Evolutionary conservation across 2,888 invertebrate genomes (phyloP).

Genomic region (Drosophila colorata): DNA sequence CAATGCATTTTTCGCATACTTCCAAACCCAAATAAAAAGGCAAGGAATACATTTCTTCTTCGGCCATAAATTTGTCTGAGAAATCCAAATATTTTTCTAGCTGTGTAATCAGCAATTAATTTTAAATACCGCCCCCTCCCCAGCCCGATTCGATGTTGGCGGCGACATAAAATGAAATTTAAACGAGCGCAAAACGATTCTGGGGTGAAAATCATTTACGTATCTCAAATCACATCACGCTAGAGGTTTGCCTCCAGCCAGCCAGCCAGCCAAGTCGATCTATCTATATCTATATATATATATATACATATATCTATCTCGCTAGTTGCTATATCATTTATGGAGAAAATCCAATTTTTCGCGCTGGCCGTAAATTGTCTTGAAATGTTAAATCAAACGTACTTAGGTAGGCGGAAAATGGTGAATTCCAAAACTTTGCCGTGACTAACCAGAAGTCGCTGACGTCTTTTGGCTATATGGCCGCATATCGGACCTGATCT

Average conservation of each 20-base stretch:
- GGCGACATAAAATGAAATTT: constrained; percentile 55
- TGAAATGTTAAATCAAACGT: constrained; percentile 35
- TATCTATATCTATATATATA: not conserved
- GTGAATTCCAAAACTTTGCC: constrained; percentile 47
- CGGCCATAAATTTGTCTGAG: constrained; percentile 51
- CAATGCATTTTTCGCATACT: constrained; percentile 43
- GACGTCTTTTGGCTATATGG: constrained; percentile 63
- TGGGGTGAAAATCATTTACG: constrained; percentile 22
- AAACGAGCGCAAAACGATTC: constrained; percentile 37
- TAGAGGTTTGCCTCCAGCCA: constrained; percentile 62
- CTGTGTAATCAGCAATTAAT: constrained; percentile 45
- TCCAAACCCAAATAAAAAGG: not conserved
- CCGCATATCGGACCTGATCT: not conserved
- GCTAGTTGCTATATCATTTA: constrained; percentile 36
- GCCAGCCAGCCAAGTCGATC: constrained; percentile 24
- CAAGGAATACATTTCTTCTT: constrained; percentile 12
- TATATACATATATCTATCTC: constrained; percentile 7
- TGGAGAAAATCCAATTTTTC: constrained; percentile 64
- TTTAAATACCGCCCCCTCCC: not conserved
- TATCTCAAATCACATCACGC: constrained; percentile 66
- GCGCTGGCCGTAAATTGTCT: constrained; percentile 44
- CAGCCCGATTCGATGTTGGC: not conserved
- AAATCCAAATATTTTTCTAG: constrained; percentile 49
- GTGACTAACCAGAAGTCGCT: constrained; percentile 66
- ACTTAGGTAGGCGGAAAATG: constrained; percentile 44